A percentile compares a stretch with the other conserved stretches of the same genome.
Evolutionary conservation across 2,113 vertebrate species (phyloP).

Genomic region (Chaenogobius annularis): DNA sequence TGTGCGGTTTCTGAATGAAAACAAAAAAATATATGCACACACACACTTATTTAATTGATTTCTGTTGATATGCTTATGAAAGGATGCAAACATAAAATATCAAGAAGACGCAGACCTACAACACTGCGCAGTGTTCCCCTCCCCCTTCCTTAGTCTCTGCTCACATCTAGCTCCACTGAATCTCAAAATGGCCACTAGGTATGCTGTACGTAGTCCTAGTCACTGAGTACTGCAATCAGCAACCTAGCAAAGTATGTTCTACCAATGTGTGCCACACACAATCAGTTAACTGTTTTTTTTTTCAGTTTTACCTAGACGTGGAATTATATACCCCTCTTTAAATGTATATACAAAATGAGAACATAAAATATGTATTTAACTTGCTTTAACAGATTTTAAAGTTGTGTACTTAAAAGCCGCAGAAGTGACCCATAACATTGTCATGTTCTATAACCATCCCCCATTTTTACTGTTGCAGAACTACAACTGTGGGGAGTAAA

Average conservation of each 20-base stretch:
- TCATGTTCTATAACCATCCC: slow-evolving; percentile 44
- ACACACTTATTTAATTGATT: too few relatives aligned
- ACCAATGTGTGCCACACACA: background rate
- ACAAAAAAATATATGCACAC: too few relatives aligned
- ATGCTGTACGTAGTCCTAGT: slow-evolving; percentile 33
- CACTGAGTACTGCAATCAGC: background rate
- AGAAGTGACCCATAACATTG: background rate
- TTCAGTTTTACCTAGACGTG: background rate
- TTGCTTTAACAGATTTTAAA: too few relatives aligned
- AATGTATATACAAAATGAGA: background rate
- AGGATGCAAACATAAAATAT: too few relatives aligned
- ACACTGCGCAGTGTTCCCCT: slow-evolving; percentile 60
- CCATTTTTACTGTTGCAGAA: slow-evolving; percentile 49
- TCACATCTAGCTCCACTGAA: slow-evolving; percentile 70
- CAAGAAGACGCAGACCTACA: slow-evolving; percentile 43
- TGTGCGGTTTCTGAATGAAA: too few relatives aligned
- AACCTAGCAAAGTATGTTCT: too few relatives aligned
- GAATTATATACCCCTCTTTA: too few relatives aligned
- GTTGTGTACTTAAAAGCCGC: background rate
- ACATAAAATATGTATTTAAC: too few relatives aligned
- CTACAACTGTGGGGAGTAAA: slow-evolving; percentile 66
- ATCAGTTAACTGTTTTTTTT: background rate
- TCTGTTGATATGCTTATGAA: too few relatives aligned
- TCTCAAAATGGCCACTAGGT: slow-evolving; percentile 73
- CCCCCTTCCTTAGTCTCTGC: slow-evolving; percentile 30